Evolutionary conservation across 2,113 vertebrate genomes (phyloP).

Genomic region (Blennius ocellaris): DNA sequence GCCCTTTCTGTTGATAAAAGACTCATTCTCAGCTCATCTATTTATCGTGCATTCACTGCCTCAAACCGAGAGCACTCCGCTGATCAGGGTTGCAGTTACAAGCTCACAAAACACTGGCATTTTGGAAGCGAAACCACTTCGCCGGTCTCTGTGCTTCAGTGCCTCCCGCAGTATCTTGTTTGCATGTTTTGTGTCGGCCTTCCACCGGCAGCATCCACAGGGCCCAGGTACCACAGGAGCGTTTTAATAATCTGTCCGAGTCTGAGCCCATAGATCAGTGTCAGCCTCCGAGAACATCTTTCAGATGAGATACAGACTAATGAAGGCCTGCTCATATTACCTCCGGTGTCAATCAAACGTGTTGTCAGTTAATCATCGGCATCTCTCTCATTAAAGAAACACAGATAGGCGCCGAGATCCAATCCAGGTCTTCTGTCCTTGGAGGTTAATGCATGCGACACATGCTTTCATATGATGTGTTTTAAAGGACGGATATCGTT

Average conservation of each 20-base stretch:
- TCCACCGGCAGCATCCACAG: slow-evolving; percentile 5
- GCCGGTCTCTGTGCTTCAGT: too few relatives aligned
- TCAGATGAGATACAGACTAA: slow-evolving; percentile 56
- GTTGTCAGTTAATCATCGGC: slow-evolving; percentile 50
- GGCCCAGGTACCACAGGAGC: not conserved
- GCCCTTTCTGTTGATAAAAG: not conserved
- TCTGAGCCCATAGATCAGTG: slow-evolving; percentile 61
- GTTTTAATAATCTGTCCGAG: slow-evolving; percentile 60
- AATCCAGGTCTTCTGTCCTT: slow-evolving; percentile 14
- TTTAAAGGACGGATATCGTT: not conserved
- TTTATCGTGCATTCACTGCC: too few relatives aligned
- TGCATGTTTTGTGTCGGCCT: slow-evolving; percentile 14
- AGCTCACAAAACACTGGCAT: not conserved
- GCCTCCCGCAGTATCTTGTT: not conserved
- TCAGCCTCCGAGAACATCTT: slow-evolving; percentile 49
- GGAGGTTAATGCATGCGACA: not conserved
- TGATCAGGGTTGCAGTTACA: too few relatives aligned
- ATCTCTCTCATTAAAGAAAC: slow-evolving; percentile 52
- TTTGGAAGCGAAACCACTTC: not conserved
- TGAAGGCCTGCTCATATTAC: slow-evolving; percentile 65
- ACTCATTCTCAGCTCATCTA: too few relatives aligned
- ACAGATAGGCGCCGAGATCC: slow-evolving; percentile 44
- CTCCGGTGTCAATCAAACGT: slow-evolving; percentile 56
- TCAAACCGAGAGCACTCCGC: too few relatives aligned
- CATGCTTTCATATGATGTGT: not conserved